Base-by-base conservation (phyloP, 2,888 invertebrate species). In the Hirtodrosophila alboralis region DNA sequence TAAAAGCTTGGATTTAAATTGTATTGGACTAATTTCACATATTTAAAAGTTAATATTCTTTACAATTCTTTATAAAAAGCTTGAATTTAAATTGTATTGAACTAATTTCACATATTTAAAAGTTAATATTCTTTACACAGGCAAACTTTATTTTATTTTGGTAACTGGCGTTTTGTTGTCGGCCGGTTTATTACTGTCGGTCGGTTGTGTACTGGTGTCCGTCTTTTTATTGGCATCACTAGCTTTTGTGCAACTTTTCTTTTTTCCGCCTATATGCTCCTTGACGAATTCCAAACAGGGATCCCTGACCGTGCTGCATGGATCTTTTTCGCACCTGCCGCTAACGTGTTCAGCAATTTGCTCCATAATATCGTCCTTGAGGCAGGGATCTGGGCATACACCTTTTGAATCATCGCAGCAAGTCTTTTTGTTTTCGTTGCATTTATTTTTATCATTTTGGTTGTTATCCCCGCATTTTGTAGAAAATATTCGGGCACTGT, bases 301-400 rank as follows among this genome's bases (percentile, higher is more conserved):
- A 27, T 54, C 37, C 13, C 5, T 49, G 10, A 45, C 47, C n/a
- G 0, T 28, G 9, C 23, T 30, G 10, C 51, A 53, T 21, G 58
- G 37, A 53, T 64, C 23, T 8, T 45, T 51, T 0, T 4, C 10
- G 3, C 64, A 59, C 16, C 6, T 52, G 7, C 30, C 16, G 8
- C 37, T n/a, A 0, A 38, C 18, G 6, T 70, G 56, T 4, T 14
- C 47, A 14, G 38, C 12, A 40, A 62, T 53, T 36, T 6, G 10
- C 0, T 52, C 68, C 53, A 30, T 33, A 13, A 43, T 41, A 4
- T 54, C 34, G 10, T 70, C 64, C 1, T 12, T 28, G 1, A 9
- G 5, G 18, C 53, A 41, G 4, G 18, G 31, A 43, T 49, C 43
- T 1, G 10, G n/a, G 16, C 47, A 44, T 8, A 26, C 6, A 0